Base-by-base conservation (phyloP, 2,888 invertebrate genomes). In the Trichopria drosophilae region DNA sequence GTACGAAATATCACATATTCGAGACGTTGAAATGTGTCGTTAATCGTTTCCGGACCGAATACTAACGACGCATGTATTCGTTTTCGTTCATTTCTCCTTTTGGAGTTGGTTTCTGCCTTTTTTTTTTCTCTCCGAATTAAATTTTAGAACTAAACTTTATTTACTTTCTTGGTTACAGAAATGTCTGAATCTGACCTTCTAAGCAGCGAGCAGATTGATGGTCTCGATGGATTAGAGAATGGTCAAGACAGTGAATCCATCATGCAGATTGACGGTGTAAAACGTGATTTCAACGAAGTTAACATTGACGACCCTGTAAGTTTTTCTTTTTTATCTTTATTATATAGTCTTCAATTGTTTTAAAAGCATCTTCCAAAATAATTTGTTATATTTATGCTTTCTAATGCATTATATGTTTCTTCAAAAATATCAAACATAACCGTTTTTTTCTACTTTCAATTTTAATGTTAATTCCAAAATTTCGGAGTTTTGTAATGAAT, bases 281-380 rank as follows among this genome's bases (percentile, higher is more conserved):
- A 72, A 50, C 63, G 71, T 41, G 71, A 74, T 49, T 68, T 69
- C 43, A 70, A 62, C 44, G 75, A 73, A 56, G 66, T 72, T 49
- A 75, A 74, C 50, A 70, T 72, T 40, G 76, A 76, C 55, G 77
- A 77, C 57, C 77, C 76, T 49, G 76, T 76, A 66, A 67, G 68
- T 55, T 12, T 37, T 32, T 24, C 16, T n/a, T 29, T 24, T 35
- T 26, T 26, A 26, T n/a, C 9, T 26, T 26, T 9, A 26, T 26
- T 26, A 26, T 7, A n/a, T n/a, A n/a, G n/a, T n/a, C n/a, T n/a
- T n/a, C n/a, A n/a, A n/a, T n/a, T n/a, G n/a, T n/a, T n/a, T n/a
- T n/a, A n/a, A n/a, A n/a, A n/a, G n/a, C n/a, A n/a, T n/a, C n/a
- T 15, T 18, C 4, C 24, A 10, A 15, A 19, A 16, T 31, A 23